These are phyloP conservation scores for Archivesica marissinica DNA, from an alignment of 1,140 invertebrate genomes.

Conservation along the genomic window DNA sequence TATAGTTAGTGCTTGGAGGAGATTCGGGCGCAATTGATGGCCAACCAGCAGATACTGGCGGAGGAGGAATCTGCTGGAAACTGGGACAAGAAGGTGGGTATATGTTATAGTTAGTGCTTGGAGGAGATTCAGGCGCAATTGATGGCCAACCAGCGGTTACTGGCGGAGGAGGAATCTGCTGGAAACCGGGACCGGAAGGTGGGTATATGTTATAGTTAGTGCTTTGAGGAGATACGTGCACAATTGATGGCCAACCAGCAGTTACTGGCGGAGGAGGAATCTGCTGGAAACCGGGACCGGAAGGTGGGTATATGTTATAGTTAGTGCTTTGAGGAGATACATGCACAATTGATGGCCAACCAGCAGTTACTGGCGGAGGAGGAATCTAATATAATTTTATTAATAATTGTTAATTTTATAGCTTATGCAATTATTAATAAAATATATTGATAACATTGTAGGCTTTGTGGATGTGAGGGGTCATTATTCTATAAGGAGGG, in stretches of 20 bases:
- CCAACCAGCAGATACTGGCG: slow-evolving; percentile 81
- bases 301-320: slow-evolving; percentile 80
- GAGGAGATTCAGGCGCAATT: slow-evolving; percentile 83
- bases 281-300: slow-evolving; percentile 77
- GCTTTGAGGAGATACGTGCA: slow-evolving; percentile 82
- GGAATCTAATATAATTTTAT: too few relatives aligned
- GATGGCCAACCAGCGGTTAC: slow-evolving; percentile 81
- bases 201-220: too few relatives aligned
- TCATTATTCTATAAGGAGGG: too few relatives aligned
- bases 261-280: slow-evolving; percentile 73
- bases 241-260: slow-evolving; percentile 83
- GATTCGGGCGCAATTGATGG: slow-evolving; percentile 82
- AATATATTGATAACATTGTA: too few relatives aligned
- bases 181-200: slow-evolving; percentile 82
- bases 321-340: slow-evolving; percentile 83
- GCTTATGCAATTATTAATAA: too few relatives aligned
- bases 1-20: too few relatives aligned
- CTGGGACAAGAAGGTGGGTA: slow-evolving; percentile 81
- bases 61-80: slow-evolving; percentile 69
- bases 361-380: slow-evolving; percentile 78
- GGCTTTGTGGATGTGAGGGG: too few relatives aligned
- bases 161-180: slow-evolving; percentile 70
- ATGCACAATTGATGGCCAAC: slow-evolving; percentile 82
- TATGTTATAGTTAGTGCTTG: too few relatives aligned
- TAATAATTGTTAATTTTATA: too few relatives aligned